Evolutionary conservation across 1,140 invertebrate genomes (phyloP).

Genomic region (Atta colombica): DNA sequence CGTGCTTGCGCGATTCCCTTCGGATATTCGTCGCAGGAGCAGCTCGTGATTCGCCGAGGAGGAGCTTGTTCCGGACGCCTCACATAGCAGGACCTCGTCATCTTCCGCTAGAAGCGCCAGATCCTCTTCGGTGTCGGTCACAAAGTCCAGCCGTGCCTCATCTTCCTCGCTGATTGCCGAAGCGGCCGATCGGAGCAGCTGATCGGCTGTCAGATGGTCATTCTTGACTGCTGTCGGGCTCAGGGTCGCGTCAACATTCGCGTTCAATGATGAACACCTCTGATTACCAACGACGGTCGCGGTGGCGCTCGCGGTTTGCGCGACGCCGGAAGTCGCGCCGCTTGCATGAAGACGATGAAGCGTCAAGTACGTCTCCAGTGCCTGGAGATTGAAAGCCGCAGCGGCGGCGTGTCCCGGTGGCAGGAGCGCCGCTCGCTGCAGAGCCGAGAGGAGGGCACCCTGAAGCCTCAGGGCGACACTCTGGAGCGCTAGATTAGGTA

Average conservation of each 20-base stretch:
- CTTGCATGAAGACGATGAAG: constrained; percentile 89
- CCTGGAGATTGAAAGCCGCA: constrained; percentile 93
- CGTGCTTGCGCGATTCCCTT: constrained; percentile 64
- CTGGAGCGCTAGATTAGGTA: constrained; percentile 83
- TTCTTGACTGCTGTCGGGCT: constrained; percentile 31
- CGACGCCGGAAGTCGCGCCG: constrained; percentile 82
- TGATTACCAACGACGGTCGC: constrained; percentile 58
- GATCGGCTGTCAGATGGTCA: constrained; percentile 58
- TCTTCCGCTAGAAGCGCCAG: constrained; percentile 84
- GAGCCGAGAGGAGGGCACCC: constrained; percentile 91
- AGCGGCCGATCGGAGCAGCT: constrained; percentile 52
- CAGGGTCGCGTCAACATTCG: background rate
- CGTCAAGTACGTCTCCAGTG: constrained; percentile 93
- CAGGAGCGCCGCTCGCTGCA: constrained; percentile 91
- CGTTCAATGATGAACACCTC: constrained; percentile 49
- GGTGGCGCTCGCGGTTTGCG: constrained; percentile 68
- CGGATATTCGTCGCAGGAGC: constrained; percentile 81
- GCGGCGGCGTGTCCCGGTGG: constrained; percentile 92
- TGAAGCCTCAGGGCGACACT: constrained; percentile 90
- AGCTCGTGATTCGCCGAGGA: constrained; percentile 79
- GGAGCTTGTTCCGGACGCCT: constrained; percentile 81
- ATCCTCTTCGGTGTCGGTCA: constrained; percentile 87
- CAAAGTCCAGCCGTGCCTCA: constrained; percentile 81
- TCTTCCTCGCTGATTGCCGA: constrained; percentile 81
- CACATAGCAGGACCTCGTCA: constrained; percentile 78